Conservation (phyloP, 2,888 invertebrate genomes). For the Zaprionus bogoriensis region DNA sequence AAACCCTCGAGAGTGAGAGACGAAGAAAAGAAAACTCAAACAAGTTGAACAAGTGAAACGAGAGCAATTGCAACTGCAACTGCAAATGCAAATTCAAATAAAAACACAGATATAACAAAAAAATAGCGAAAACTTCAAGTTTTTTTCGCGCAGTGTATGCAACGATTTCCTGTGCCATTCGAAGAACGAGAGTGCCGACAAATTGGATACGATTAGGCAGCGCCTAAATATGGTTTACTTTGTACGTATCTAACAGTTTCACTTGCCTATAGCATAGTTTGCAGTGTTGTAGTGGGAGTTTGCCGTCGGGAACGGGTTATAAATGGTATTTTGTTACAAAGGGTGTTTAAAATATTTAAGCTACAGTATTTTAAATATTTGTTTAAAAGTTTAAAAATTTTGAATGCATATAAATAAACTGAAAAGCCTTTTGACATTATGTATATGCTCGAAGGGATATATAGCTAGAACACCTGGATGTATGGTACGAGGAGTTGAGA, state of each 20-base stretch:
- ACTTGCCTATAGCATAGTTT: too few relatives aligned
- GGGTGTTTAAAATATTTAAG: too few relatives aligned
- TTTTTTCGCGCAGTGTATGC: not conserved
- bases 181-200: constrained; percentile 21
- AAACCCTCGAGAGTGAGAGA: not conserved
- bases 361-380: too few relatives aligned
- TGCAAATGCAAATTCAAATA: not conserved
- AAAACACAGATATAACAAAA: constrained; percentile 1
- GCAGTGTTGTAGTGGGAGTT: too few relatives aligned
- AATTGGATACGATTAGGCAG: constrained; percentile 73
- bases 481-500: too few relatives aligned
- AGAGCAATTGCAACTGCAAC: not conserved
- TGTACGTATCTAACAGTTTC: constrained; percentile 68
- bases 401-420: too few relatives aligned
- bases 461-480: too few relatives aligned
- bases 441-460: too few relatives aligned
- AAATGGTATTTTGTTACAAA: too few relatives aligned
- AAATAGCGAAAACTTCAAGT: not conserved
- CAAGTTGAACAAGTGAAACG: constrained; percentile 52
- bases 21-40: constrained; percentile 5
- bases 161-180: constrained; percentile 5
- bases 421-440: too few relatives aligned
- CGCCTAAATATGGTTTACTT: constrained; percentile 81
- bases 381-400: too few relatives aligned
- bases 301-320: too few relatives aligned